These are phyloP conservation scores for Eupithecia insigniata DNA, from an alignment of 2,888 invertebrate species.

Conservation along the genomic window DNA sequence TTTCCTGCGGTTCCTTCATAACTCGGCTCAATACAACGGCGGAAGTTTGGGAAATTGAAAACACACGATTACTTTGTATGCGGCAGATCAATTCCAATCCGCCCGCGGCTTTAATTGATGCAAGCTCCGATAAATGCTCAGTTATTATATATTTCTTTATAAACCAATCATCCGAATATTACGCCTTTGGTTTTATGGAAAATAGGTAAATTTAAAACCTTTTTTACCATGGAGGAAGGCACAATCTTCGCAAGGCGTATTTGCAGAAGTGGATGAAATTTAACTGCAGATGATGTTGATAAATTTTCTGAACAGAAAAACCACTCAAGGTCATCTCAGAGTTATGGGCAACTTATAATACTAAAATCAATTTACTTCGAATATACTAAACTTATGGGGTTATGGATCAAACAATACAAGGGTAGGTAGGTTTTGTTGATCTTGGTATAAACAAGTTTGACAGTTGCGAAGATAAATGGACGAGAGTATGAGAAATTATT, in stretches of 20 bases:
- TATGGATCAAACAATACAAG: constrained; percentile 27
- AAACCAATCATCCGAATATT: not conserved
- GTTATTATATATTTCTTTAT: not conserved
- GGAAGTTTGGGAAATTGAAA: constrained; percentile 27
- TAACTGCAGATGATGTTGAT: not conserved
- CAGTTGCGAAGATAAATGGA: constrained; percentile 35
- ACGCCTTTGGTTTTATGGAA: not conserved
- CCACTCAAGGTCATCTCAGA: not conserved
- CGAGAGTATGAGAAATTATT: constrained; percentile 26
- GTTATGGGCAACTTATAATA: not conserved
- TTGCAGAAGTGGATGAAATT: not conserved
- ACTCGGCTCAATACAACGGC: constrained; percentile 15
- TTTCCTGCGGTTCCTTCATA: not conserved
- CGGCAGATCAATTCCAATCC: constrained; percentile 23
- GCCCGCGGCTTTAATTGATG: constrained; percentile 15
- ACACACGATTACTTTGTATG: constrained; percentile 22
- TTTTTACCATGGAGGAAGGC: not conserved
- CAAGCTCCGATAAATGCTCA: constrained; percentile 13
- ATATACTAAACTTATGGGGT: constrained; percentile 7
- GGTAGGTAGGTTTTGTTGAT: constrained; percentile 14
- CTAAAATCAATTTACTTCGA: not conserved
- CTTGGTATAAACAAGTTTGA: constrained; percentile 26
- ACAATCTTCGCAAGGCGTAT: not conserved
- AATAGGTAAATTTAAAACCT: not conserved
- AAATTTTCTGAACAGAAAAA: not conserved